Percentiles rank a stretch among this genome's conserved stretches.
phyloP scores from a whole-genome alignment of 2,797 vertebrate genomes.

The Picus viridis region DNA sequence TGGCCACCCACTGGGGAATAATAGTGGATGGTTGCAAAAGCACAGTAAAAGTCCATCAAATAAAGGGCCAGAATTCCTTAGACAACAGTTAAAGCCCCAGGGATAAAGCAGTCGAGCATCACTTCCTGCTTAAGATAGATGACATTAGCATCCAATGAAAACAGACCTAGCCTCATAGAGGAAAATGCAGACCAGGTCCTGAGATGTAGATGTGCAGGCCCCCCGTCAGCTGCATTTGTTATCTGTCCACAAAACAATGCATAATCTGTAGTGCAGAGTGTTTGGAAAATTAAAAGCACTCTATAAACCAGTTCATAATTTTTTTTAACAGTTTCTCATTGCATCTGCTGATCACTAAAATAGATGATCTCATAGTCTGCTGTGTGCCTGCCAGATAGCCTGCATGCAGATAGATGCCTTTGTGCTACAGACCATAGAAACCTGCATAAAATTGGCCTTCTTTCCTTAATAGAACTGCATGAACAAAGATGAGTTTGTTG shows the following conservation, averaged over 20 bases:
- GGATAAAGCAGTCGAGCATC: constrained; percentile 72
- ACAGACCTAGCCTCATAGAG: background rate
- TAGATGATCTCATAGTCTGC: constrained; percentile 81
- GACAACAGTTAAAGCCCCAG: constrained; percentile 69
- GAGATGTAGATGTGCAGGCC: constrained; percentile 15
- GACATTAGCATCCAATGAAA: constrained; percentile 61
- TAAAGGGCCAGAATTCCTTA: constrained; percentile 68
- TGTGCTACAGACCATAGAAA: constrained; percentile 83
- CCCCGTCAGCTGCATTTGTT: constrained; percentile 54
- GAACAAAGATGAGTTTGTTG: constrained; percentile 90
- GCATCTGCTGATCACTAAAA: constrained; percentile 78
- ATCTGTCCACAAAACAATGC: constrained; percentile 56
- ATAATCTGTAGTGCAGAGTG: constrained; percentile 62
- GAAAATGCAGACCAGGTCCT: constrained; percentile 7
- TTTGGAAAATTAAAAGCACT: constrained; percentile 65
- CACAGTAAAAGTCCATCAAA: constrained; percentile 67
- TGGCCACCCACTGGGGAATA: constrained; percentile 63
- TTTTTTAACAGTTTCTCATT: constrained; percentile 76
- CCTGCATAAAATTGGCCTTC: constrained; percentile 87
- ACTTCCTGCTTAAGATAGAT: constrained; percentile 76
- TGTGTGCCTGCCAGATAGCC: constrained; percentile 78
- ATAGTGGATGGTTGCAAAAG: constrained; percentile 60
- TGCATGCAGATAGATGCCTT: constrained; percentile 83
- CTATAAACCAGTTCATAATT: constrained; percentile 80
- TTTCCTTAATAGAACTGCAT: constrained; percentile 82